phyloP scores from a whole-genome alignment of 1,140 invertebrate genomes.

The Nephotettix cincticeps region DNA sequence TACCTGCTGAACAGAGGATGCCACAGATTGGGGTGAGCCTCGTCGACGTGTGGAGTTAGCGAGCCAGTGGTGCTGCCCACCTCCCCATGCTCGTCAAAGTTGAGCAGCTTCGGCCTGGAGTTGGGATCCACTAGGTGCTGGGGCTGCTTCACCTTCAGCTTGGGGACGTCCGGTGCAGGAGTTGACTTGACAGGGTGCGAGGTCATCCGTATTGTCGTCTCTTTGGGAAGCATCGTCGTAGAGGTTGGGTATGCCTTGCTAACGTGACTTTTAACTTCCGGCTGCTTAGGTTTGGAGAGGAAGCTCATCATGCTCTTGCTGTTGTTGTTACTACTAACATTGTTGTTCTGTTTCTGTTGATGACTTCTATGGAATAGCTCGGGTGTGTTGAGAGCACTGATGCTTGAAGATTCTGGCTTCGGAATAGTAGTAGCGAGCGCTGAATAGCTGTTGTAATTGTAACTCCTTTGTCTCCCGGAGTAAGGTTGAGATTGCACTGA shows the following conservation, averaged over 20 bases:
- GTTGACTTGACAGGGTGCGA: constrained; percentile 4
- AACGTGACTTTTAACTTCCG: neutral
- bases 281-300: neutral
- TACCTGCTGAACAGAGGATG: constrained; percentile 70
- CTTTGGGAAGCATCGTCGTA: neutral
- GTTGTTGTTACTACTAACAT: constrained; percentile 26
- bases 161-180: constrained; percentile 45
- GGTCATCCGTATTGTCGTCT: neutral
- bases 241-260: neutral
- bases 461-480: neutral
- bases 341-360: neutral
- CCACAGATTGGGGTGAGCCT: constrained; percentile 61
- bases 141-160: constrained; percentile 43
- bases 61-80: constrained; percentile 57
- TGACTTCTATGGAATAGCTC: neutral
- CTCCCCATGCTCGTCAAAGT: constrained; percentile 48
- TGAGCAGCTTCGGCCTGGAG: constrained; percentile 40
- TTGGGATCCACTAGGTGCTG: constrained; percentile 49
- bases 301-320: neutral
- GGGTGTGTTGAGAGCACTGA: neutral
- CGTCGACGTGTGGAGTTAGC: constrained; percentile 45
- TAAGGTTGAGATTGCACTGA: neutral
- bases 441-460: too few species aligned
- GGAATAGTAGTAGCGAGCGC: neutral
- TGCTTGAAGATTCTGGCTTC: neutral